phyloP scores from a whole-genome alignment of 2,797 vertebrate genomes.

The Cryptoprocta ferox region DNA sequence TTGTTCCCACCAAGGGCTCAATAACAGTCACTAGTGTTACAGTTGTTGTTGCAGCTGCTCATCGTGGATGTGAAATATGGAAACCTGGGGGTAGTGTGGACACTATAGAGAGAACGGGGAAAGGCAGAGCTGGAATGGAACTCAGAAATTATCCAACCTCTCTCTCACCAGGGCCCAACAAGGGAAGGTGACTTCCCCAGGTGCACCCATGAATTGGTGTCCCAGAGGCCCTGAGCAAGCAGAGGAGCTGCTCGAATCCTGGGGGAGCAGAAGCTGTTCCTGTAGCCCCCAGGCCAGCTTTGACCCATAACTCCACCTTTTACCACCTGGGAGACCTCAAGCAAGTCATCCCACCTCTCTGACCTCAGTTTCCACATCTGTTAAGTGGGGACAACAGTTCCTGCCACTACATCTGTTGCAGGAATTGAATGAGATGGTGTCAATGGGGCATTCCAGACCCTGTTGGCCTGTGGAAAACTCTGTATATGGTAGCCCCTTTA shows the following conservation, averaged over 20 bases:
- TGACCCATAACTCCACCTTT: neutral
- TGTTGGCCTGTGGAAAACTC: neutral
- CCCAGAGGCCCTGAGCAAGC: neutral
- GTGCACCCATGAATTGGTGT: neutral
- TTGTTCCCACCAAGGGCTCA: neutral
- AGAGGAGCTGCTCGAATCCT: accelerated
- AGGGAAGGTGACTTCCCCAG: neutral
- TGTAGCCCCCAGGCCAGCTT: neutral
- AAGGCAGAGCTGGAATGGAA: neutral
- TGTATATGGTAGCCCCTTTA: neutral
- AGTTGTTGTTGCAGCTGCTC: neutral
- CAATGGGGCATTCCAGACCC: neutral
- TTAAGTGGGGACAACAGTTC: neutral
- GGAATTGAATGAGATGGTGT: neutral
- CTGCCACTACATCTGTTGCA: neutral
- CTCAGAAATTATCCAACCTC: neutral
- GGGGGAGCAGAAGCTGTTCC: neutral
- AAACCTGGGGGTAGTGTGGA: neutral
- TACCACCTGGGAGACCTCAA: neutral
- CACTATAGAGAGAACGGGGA: neutral
- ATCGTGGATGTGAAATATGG: neutral
- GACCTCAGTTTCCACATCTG: neutral
- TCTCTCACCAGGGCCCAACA: neutral
- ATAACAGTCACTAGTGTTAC: neutral
- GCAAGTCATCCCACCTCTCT: neutral